Conservation (phyloP, 2,888 invertebrate species). For the Acleris cristana region DNA sequence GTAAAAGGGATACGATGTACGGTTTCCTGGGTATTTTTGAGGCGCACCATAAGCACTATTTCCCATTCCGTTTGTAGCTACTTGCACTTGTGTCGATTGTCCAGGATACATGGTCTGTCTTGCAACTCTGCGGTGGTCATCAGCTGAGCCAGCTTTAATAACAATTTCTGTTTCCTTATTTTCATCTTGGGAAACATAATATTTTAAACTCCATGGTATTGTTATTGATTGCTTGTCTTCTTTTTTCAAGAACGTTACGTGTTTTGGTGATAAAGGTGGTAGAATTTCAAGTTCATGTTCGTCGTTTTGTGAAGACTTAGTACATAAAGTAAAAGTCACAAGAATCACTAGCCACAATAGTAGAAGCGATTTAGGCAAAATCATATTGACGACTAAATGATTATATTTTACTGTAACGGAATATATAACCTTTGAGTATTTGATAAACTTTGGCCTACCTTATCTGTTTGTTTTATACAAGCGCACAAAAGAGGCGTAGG, state of each 20-base stretch:
- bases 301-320: slow-evolving; percentile 35
- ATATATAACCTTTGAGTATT: slow-evolving; percentile 35
- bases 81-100: slow-evolving; percentile 36
- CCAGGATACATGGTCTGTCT: slow-evolving; percentile 50
- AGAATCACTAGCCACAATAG: slow-evolving; percentile 43
- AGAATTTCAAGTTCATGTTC: not conserved
- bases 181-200: not conserved
- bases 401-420: slow-evolving; percentile 27
- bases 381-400: slow-evolving; percentile 53
- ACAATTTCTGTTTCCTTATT: not conserved
- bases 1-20: not conserved
- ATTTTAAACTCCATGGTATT: not conserved
- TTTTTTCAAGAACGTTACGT: slow-evolving; percentile 3
- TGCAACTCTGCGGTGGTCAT: slow-evolving; percentile 40
- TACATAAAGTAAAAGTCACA: slow-evolving; percentile 41
- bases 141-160: not conserved
- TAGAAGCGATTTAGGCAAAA: slow-evolving; percentile 41
- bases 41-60: slow-evolving; percentile 1
- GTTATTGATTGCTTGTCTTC: slow-evolving; percentile 3
- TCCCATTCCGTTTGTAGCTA: not conserved
- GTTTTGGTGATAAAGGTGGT: slow-evolving; percentile 5
- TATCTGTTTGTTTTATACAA: slow-evolving; percentile 43
- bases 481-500: no score
- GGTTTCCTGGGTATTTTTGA: not conserved
- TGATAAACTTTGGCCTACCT: slow-evolving; percentile 58